phyloP scores from a whole-genome alignment of 2,113 vertebrate genomes.

The Bos indicus region DNA sequence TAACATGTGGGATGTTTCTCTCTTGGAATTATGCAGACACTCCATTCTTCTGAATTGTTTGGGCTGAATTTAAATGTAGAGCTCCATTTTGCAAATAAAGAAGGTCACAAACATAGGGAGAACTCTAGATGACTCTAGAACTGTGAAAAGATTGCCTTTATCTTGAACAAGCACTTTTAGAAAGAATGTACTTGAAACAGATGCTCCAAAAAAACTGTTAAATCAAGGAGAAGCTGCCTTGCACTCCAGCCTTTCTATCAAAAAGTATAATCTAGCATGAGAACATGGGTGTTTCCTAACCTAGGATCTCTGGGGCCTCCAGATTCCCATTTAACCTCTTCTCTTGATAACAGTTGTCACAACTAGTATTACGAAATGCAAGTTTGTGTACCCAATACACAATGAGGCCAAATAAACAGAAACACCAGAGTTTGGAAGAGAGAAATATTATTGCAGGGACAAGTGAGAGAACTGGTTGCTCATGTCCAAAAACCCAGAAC shows the following conservation, averaged over 20 bases:
- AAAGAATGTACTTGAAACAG: neutral
- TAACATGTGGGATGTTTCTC: neutral
- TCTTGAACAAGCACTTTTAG: neutral
- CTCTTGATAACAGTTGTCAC: neutral
- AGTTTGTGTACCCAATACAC: neutral
- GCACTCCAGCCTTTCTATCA: neutral
- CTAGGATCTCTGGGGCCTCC: neutral
- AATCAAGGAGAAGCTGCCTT: neutral
- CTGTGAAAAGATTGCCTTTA: neutral
- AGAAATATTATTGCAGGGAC: neutral
- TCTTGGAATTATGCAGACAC: neutral
- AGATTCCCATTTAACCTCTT: neutral
- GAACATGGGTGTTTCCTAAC: neutral
- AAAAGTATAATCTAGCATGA: neutral
- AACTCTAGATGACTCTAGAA: neutral
- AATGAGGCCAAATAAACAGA: neutral
- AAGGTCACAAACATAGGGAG: neutral
- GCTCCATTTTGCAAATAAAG: neutral
- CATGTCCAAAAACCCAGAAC: neutral
- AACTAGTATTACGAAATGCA: neutral
- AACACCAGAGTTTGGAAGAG: neutral
- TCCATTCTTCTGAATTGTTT: neutral
- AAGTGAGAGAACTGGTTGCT: neutral
- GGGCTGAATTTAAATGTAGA: neutral
- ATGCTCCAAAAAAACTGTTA: neutral